A percentile compares a stretch with the other conserved stretches of the same genome.
These are phyloP conservation scores for Sander lucioperca DNA, from an alignment of 2,113 vertebrate species.

Conservation along the genomic window DNA sequence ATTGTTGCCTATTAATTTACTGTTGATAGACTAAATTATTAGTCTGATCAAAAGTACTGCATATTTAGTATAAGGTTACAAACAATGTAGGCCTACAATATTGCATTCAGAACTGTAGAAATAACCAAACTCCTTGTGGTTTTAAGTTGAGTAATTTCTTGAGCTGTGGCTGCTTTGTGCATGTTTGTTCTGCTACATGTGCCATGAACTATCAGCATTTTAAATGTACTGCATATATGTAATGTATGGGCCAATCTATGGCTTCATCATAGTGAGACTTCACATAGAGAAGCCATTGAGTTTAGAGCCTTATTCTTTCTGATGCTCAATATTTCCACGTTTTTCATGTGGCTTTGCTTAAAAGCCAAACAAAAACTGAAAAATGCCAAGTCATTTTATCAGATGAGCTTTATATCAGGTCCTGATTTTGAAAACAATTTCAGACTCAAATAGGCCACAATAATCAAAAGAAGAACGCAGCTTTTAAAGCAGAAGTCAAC, in stretches of 20 bases:
- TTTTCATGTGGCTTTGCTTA: not conserved
- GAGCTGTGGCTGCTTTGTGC: not conserved
- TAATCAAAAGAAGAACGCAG: not conserved
- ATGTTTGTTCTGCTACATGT: not conserved
- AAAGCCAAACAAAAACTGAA: not conserved
- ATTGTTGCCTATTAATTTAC: not conserved
- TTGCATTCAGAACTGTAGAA: not conserved
- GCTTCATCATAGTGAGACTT: not conserved
- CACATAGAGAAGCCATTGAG: not conserved
- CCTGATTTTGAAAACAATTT: slow-evolving; percentile 19
- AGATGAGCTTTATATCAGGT: not conserved
- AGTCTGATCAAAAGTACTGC: not conserved
- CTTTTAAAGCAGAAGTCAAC: not conserved
- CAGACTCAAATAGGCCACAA: not conserved
- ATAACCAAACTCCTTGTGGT: not conserved
- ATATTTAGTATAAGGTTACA: not conserved
- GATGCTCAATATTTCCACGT: slow-evolving; percentile 2
- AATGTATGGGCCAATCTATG: not conserved
- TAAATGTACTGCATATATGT: not conserved
- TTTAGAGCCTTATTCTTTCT: not conserved
- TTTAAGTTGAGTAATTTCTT: not conserved
- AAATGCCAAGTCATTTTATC: slow-evolving; percentile 5
- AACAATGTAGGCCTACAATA: not conserved
- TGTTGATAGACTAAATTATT: not conserved
- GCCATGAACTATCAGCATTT: not conserved